A percentile compares a stretch with the other conserved stretches of the same genome.
Conservation (phyloP, 2,888 invertebrate genomes). For the Vesta saturnalis region DNA sequence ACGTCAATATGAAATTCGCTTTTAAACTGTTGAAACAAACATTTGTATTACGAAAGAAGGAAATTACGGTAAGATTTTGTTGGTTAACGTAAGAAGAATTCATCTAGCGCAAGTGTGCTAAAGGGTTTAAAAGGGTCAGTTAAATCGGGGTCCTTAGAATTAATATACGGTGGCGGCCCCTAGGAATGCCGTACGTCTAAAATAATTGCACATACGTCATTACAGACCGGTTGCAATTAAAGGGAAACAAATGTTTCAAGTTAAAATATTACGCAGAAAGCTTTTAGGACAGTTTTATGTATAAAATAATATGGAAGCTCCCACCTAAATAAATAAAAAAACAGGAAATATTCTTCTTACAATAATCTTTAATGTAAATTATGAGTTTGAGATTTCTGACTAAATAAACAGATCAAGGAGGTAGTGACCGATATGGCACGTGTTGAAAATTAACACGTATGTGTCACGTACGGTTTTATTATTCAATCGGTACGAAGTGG, state of each 20-base stretch:
- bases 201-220: slow-evolving; percentile 57
- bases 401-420: slow-evolving; percentile 39
- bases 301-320: not conserved
- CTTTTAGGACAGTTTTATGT: slow-evolving; percentile 1
- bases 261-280: slow-evolving; percentile 19
- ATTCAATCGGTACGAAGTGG: slow-evolving; percentile 46
- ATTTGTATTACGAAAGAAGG: not conserved
- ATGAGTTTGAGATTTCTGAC: slow-evolving; percentile 20
- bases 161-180: slow-evolving; percentile 54
- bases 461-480: slow-evolving; percentile 54
- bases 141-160: slow-evolving; percentile 55
- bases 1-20: not conserved
- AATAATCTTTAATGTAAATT: not conserved
- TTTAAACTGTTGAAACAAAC: not conserved
- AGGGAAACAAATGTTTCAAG: slow-evolving; percentile 30
- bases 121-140: slow-evolving; percentile 50
- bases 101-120: slow-evolving; percentile 24
- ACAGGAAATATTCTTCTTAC: not conserved
- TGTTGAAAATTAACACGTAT: slow-evolving; percentile 57
- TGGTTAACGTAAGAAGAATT: slow-evolving; percentile 29
- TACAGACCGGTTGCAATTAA: slow-evolving; percentile 35
- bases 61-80: too few relatives aligned
- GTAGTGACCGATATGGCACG: slow-evolving; percentile 37
- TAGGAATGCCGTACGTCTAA: slow-evolving; percentile 57
- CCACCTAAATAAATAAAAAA: not conserved